Evolutionary conservation across 2,113 vertebrate genomes (phyloP).

Genomic region (Coreoperca whiteheadi): DNA sequence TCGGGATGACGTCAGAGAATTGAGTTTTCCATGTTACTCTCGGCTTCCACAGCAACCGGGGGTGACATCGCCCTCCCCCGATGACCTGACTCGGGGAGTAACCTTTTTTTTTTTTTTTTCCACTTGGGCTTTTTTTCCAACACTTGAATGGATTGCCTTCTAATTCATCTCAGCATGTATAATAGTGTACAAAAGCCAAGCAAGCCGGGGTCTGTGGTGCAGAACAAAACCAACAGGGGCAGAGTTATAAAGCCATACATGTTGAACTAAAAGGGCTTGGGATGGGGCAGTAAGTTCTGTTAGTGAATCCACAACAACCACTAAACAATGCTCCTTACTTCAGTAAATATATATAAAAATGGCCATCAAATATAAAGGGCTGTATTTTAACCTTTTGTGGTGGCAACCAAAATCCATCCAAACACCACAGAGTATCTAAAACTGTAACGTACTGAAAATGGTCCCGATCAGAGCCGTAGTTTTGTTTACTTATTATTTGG

Average conservation of each 20-base stretch:
- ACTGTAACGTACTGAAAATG: neutral
- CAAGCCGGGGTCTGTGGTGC: constrained; percentile 57
- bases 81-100: constrained; percentile 74
- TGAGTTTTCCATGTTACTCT: constrained; percentile 76
- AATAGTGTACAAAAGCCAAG: constrained; percentile 71
- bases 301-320: constrained; percentile 16
- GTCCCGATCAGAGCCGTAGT: neutral
- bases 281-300: neutral
- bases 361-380: neutral
- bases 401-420: neutral
- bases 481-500: neutral
- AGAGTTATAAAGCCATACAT: constrained; percentile 61
- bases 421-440: neutral
- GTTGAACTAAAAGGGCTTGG: constrained; percentile 28
- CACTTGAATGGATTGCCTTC: constrained; percentile 82
- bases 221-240: constrained; percentile 70
- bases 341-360: neutral
- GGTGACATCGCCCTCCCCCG: constrained; percentile 67
- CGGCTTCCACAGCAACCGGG: constrained; percentile 78
- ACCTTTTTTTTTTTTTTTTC: constrained; percentile 62
- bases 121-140: constrained; percentile 76
- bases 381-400: neutral
- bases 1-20: constrained; percentile 75
- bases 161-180: constrained; percentile 80
- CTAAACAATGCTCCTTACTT: constrained; percentile 7